Base-by-base conservation (phyloP, 2,888 invertebrate genomes). In the Epinotia bilunana region DNA sequence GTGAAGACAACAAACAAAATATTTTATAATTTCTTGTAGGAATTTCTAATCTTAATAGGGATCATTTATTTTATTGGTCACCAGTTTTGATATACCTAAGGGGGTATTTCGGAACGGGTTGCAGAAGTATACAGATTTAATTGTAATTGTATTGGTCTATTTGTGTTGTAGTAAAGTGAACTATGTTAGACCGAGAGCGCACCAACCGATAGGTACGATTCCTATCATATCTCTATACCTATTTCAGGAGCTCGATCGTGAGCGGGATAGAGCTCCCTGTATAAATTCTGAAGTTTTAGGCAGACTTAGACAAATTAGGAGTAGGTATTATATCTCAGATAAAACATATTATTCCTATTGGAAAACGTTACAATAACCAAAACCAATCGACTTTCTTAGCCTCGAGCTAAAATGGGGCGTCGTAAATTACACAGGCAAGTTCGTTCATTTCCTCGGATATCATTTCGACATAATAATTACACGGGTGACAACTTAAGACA, bases 381-480 rank as follows among this genome's bases (percentile, higher is more conserved):
- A 46, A 16, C 39, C 39, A 43, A 58, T 43, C 23, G n/a, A 60
- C 58, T 69, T 69, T 58, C 46, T 46, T 58, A 60, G 69, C 58
- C 46, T 57, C 28, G 28, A 69, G 69, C 69, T 28, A 23, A 60
- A 60, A 69, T 28, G 12, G 23, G 39, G 16, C 23, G 58, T 23
- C 46, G 58, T 60, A 69, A 69, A 69, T 69, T 28, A 69, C 23
- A 13, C 43, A 68, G 57, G 33, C 4, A 28, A 60, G 23, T 60
- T 58, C 39, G 68, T 60, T 69, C 23, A 58, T n/a, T 69, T 60
- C 33, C 23, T 58, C 58, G 28, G 58, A 46, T 69, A 69, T 60
- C 46, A 60, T 46, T 69, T 60, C 23, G 46, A 69, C 68, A 57
- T 46, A 69, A 69, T 69, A 69, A 69, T 69, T 69, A 60, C 60